Conservation (phyloP, 2,113 vertebrate genomes). For the Halichoerus grypus region DNA sequence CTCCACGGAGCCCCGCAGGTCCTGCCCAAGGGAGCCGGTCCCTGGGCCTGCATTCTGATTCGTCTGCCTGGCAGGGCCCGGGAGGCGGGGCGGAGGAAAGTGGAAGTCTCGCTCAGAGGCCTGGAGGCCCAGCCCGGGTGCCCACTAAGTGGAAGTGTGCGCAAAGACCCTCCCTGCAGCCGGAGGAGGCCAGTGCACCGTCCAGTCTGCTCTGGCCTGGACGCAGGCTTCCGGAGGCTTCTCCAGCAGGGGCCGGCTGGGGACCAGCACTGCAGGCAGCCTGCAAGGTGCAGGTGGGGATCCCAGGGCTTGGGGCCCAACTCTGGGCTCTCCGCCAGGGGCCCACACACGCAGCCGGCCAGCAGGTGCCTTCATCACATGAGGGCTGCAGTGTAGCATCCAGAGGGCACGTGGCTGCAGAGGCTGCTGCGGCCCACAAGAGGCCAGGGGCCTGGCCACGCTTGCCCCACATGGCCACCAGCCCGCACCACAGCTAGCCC, state of each 20-base stretch:
- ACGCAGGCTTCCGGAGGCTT: background rate
- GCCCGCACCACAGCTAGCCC: rapidly evolving
- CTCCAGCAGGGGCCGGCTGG: too few species aligned
- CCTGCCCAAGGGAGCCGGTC: background rate
- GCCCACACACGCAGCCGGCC: background rate
- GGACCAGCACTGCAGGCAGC: rapidly evolving
- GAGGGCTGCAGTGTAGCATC: background rate
- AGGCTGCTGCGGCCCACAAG: rapidly evolving
- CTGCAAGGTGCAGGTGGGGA: rapidly evolving
- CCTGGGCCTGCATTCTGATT: constrained; percentile 33
- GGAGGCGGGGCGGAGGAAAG: constrained; percentile 54
- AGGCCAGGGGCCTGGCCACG: too few species aligned
- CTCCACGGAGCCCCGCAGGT: background rate
- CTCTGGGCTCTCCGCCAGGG: background rate
- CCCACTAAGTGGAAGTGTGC: background rate
- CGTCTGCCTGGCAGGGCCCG: background rate
- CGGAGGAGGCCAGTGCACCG: rapidly evolving
- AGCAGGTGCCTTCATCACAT: rapidly evolving
- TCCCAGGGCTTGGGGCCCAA: background rate
- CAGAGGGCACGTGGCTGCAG: too few species aligned
- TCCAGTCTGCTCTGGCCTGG: background rate
- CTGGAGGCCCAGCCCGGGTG: background rate
- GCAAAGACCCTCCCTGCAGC: background rate
- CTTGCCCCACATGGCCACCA: rapidly evolving
- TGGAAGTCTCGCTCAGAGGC: constrained; percentile 13